phyloP scores from a whole-genome alignment of 2,888 invertebrate species.

The Stratiomys singularior region DNA sequence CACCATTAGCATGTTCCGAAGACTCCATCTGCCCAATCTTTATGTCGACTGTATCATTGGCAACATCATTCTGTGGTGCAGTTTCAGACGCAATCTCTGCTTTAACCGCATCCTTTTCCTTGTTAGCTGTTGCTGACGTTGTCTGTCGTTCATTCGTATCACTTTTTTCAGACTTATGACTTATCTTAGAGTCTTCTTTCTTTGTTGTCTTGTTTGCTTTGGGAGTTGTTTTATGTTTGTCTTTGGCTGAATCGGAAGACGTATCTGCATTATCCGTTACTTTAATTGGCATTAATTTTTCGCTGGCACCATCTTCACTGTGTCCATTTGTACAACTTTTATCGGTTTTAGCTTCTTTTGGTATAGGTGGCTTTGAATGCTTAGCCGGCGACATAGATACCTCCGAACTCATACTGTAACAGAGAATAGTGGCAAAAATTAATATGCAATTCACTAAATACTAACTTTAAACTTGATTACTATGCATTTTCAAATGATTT shows the following conservation, averaged over 20 bases:
- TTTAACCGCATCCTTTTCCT: background rate
- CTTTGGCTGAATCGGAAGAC: background rate
- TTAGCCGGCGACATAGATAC: background rate
- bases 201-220: background rate
- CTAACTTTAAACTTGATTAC: too few species aligned
- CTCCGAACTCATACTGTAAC: background rate
- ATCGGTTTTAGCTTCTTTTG: background rate
- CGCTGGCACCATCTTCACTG: background rate
- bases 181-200: background rate
- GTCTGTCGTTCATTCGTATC: background rate
- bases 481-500: too few species aligned
- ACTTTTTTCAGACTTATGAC: background rate
- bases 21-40: too few species aligned
- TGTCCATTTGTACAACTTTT: conserved; percentile 4
- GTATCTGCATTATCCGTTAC: background rate
- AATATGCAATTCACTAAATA: too few species aligned
- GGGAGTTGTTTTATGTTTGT: background rate
- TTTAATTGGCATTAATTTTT: background rate
- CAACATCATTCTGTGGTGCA: too few species aligned
- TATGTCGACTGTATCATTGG: too few species aligned
- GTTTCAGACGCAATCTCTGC: background rate
- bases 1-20: too few species aligned
- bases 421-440: too few species aligned
- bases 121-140: background rate
- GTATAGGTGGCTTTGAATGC: background rate